Evolutionary conservation across 2,113 vertebrate species (phyloP).

Genomic region (Shinisaurus crocodilurus): DNA sequence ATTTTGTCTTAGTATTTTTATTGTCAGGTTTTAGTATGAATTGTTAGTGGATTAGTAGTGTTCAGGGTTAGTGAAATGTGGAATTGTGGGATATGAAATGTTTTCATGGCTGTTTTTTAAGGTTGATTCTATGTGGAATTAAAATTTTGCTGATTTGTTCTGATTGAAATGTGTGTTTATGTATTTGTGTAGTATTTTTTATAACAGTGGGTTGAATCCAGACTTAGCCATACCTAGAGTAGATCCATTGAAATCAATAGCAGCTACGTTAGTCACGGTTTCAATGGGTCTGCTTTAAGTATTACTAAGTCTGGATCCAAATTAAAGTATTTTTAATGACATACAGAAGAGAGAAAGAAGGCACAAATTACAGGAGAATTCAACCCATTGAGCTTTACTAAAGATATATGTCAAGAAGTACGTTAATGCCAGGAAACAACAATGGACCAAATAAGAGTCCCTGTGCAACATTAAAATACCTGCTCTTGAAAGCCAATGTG

Average conservation of each 20-base stretch:
- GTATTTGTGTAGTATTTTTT: background rate
- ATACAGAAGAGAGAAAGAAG: background rate
- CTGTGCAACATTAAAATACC: no score
- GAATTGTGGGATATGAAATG: background rate
- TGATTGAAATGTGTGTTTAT: background rate
- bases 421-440: no score
- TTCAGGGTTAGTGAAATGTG: background rate
- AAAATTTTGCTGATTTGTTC: background rate
- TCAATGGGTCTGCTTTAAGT: no score
- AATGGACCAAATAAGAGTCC: background rate
- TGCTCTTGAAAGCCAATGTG: background rate
- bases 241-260: no score
- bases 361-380: no score
- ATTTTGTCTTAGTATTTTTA: background rate
- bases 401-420: no score
- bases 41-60: background rate
- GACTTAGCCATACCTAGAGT: no score
- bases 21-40: background rate
- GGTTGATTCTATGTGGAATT: background rate
- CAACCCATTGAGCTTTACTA: no score
- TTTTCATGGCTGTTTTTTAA: background rate
- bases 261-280: no score
- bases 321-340: background rate
- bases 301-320: no score
- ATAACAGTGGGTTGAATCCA: background rate